Conservation (phyloP, 2,797 vertebrate species). For the Trachurus trachurus region DNA sequence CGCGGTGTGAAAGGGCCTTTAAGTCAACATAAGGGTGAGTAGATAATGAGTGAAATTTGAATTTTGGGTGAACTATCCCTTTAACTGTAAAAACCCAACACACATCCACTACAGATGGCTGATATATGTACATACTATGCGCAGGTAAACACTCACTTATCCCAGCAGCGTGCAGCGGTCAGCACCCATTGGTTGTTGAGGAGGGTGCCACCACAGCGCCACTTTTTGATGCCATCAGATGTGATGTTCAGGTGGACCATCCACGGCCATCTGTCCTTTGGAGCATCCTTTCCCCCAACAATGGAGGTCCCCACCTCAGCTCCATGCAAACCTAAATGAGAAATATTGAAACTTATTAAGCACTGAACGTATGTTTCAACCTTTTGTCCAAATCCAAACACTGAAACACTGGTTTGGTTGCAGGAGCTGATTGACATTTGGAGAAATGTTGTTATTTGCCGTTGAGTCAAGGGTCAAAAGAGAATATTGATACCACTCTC, state of each 20-base stretch:
- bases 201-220: constrained; percentile 59
- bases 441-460: too few species aligned
- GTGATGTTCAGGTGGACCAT: constrained; percentile 53
- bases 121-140: too few species aligned
- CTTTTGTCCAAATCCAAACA: not conserved
- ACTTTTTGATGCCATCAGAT: rapidly evolving
- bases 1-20: too few species aligned
- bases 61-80: too few species aligned
- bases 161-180: constrained; percentile 50
- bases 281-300: constrained; percentile 9
- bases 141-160: not conserved
- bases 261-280: rapidly evolving
- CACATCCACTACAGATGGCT: too few species aligned
- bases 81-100: not conserved
- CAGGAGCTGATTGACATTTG: too few species aligned
- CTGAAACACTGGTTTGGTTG: too few species aligned
- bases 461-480: too few species aligned
- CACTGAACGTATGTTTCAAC: not conserved
- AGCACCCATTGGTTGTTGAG: constrained; percentile 37
- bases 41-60: too few species aligned
- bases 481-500: too few species aligned
- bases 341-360: not conserved
- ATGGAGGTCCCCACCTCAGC: constrained; percentile 46
- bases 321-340: constrained; percentile 36
- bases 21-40: too few species aligned